Evolutionary conservation across 2,113 vertebrate genomes (phyloP).

Genomic region (Cervus canadensis): DNA sequence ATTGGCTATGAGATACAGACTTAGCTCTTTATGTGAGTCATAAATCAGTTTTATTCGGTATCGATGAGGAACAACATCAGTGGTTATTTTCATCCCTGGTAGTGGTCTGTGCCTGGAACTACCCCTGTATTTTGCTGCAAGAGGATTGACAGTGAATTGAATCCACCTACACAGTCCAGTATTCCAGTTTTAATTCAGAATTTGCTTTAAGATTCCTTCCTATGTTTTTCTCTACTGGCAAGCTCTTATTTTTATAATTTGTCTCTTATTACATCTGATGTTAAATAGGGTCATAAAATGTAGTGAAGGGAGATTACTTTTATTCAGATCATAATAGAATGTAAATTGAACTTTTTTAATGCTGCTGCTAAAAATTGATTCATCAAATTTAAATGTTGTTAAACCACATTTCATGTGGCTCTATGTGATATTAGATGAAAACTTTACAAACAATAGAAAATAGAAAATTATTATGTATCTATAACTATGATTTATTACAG

Average conservation of each 20-base stretch:
- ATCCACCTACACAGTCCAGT: not conserved
- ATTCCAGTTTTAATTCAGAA: not conserved
- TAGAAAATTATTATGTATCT: not conserved
- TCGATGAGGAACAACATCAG: not conserved
- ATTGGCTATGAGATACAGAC: not conserved
- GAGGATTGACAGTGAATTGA: not conserved
- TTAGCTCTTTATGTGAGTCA: not conserved
- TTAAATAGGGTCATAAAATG: constrained; percentile 36
- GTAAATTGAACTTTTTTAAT: constrained; percentile 36
- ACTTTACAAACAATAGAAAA: constrained; percentile 9
- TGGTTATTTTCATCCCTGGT: not conserved
- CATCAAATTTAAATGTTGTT: constrained; percentile 10
- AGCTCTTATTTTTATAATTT: constrained; percentile 41
- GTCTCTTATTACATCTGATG: not conserved
- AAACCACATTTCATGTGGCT: not conserved
- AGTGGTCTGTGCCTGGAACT: not conserved
- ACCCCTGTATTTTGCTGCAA: not conserved
- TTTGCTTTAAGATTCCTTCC: not conserved
- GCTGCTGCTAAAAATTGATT: constrained; percentile 25
- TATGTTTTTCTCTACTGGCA: not conserved
- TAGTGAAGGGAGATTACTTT: constrained; percentile 25
- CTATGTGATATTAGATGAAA: constrained; percentile 16
- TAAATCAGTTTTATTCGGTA: constrained; percentile 35
- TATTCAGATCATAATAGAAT: not conserved
- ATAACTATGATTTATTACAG: constrained; percentile 2